Conservation (phyloP, 2,888 invertebrate species). For the Calephelis perditalis region DNA sequence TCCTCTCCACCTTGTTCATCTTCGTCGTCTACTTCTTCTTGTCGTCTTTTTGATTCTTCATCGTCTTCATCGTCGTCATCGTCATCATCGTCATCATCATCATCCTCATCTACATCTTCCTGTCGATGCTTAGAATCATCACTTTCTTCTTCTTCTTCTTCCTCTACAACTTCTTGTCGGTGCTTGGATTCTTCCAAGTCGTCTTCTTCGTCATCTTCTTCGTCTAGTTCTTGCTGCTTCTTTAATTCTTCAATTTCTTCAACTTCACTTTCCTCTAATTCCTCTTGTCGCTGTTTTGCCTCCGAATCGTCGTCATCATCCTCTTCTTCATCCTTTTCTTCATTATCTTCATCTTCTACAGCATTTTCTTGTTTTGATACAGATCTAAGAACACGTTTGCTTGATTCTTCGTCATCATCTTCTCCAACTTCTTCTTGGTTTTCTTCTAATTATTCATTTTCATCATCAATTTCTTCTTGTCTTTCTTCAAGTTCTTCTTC, state of each 20-base stretch:
- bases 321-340: constrained; percentile 19
- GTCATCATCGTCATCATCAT: constrained; percentile 16
- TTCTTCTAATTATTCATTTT: constrained; percentile 25
- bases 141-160: constrained; percentile 23
- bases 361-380: constrained; percentile 21
- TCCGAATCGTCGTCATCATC: constrained; percentile 16
- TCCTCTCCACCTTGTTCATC: constrained; percentile 23
- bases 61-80: constrained; percentile 5
- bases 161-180: constrained; percentile 18
- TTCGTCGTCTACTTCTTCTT: constrained; percentile 22
- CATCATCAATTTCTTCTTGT: constrained; percentile 21
- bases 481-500: constrained; percentile 21
- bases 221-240: constrained; percentile 24
- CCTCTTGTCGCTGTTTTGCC: constrained; percentile 14
- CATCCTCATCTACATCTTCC: constrained; percentile 14
- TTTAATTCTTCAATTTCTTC: constrained; percentile 21
- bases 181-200: constrained; percentile 23
- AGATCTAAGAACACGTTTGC: constrained; percentile 1
- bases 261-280: constrained; percentile 24
- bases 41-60: constrained; percentile 19
- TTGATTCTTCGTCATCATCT: constrained; percentile 27
- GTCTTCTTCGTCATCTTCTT: constrained; percentile 24
- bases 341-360: constrained; percentile 25
- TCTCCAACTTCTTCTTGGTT: constrained; percentile 27
- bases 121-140: constrained; percentile 21